These are phyloP conservation scores for Mizuhopecten yessoensis DNA, from an alignment of 1,140 invertebrate species.

Conservation along the genomic window DNA sequence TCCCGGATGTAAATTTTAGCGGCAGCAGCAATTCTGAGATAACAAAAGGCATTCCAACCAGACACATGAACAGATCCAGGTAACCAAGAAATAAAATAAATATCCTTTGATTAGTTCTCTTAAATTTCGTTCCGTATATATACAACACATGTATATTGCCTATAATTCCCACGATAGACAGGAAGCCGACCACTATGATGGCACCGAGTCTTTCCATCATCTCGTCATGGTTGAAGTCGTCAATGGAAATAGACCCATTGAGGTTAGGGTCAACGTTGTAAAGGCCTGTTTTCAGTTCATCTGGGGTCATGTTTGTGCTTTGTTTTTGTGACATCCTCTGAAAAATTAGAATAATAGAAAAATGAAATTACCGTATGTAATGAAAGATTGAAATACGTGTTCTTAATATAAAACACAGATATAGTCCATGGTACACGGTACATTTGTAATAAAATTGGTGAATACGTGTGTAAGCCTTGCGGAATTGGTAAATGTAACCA, in stretches of 20 bases:
- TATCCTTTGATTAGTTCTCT: slow-evolving; percentile 39
- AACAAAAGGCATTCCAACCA: slow-evolving; percentile 44
- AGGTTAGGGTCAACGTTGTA: neutral
- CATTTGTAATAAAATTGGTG: too few species aligned
- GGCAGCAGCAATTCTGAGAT: slow-evolving; percentile 45
- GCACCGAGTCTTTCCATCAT: slow-evolving; percentile 45
- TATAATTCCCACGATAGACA: slow-evolving; percentile 37
- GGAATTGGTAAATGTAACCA: too few species aligned
- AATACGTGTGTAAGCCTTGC: too few species aligned
- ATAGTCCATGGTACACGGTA: too few species aligned
- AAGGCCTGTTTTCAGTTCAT: neutral
- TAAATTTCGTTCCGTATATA: slow-evolving; percentile 41
- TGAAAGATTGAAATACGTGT: too few species aligned
- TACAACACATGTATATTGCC: slow-evolving; percentile 45
- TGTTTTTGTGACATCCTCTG: neutral
- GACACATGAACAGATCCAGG: slow-evolving; percentile 48
- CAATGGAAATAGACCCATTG: slow-evolving; percentile 1
- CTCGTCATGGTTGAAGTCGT: slow-evolving; percentile 53
- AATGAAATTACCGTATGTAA: too few species aligned
- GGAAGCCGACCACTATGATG: slow-evolving; percentile 46
- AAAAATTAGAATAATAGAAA: neutral
- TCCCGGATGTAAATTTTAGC: slow-evolving; percentile 55
- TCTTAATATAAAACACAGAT: too few species aligned
- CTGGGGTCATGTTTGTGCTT: neutral
- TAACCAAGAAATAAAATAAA: slow-evolving; percentile 47